These are phyloP conservation scores for Drosophila littoralis DNA, from an alignment of 1,140 invertebrate genomes.

Conservation along the genomic window DNA sequence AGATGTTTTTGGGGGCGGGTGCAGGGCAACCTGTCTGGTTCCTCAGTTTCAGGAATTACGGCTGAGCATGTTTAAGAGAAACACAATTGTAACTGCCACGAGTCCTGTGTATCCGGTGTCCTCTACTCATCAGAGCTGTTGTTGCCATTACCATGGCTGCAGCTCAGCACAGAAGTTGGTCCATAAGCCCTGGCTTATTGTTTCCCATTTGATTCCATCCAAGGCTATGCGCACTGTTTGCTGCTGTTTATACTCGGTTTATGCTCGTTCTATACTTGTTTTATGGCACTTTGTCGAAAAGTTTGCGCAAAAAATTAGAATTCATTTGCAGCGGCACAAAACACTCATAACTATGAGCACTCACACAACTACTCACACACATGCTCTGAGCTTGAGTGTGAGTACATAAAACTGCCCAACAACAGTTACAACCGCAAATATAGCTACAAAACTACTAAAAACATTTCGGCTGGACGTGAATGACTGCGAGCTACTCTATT, in stretches of 20 bases:
- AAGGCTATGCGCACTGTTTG: slow-evolving; percentile 23
- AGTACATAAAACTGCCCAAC: slow-evolving; percentile 55
- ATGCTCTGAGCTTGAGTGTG: slow-evolving; percentile 7
- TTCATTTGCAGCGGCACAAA: slow-evolving; percentile 69
- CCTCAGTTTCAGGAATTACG: neutral
- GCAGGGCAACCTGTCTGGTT: neutral
- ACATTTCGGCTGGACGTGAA: neutral
- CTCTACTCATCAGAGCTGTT: neutral
- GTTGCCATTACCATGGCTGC: slow-evolving; percentile 12
- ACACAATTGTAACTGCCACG: neutral
- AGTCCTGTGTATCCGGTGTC: neutral
- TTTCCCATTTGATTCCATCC: slow-evolving; percentile 3
- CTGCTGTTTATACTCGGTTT: neutral
- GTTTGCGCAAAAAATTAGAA: slow-evolving; percentile 76
- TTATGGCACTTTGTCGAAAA: slow-evolving; percentile 53
- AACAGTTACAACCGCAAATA: slow-evolving; percentile 40
- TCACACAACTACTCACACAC: slow-evolving; percentile 18
- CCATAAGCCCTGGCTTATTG: slow-evolving; percentile 14
- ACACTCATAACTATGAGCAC: slow-evolving; percentile 55
- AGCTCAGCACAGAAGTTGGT: slow-evolving; percentile 5
- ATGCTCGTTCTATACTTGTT: slow-evolving; percentile 20
- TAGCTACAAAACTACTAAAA: neutral
- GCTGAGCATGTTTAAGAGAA: neutral
- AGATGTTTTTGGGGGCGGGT: slow-evolving; percentile 1
- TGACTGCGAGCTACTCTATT: neutral